Evolutionary conservation across 2,888 invertebrate species (phyloP).

Genomic region (Podabrus alpinus): DNA sequence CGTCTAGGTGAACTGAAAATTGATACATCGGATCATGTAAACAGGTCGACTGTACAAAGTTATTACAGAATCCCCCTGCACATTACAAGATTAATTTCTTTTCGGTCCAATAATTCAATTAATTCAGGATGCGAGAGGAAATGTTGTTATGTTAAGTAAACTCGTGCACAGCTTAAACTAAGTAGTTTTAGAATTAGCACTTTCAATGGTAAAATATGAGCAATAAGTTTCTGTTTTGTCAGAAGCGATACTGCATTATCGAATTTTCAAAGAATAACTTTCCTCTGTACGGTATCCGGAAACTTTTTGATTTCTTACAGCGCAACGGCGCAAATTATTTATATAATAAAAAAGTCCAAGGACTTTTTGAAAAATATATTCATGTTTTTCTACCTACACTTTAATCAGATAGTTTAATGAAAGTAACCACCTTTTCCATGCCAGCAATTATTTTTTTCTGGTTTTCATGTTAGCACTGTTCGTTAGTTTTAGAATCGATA

Average conservation of each 20-base stretch:
- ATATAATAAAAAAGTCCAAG: neutral
- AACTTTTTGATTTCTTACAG: neutral
- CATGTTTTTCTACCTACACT: neutral
- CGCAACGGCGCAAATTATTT: neutral
- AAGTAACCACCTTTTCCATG: neutral
- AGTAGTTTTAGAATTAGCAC: constrained; percentile 52
- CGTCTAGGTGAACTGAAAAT: neutral
- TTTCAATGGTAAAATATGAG: constrained; percentile 18
- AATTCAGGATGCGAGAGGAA: constrained; percentile 53
- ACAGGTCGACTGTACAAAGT: constrained; percentile 41
- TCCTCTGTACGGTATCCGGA: neutral
- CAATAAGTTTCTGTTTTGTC: neutral
- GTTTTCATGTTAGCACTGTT: neutral
- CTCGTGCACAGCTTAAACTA: constrained; percentile 49
- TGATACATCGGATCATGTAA: constrained; percentile 23
- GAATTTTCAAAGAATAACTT: too few species aligned
- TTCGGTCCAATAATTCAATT: constrained; percentile 59
- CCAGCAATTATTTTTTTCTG: neutral
- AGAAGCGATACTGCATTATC: neutral
- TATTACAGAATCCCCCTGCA: constrained; percentile 49
- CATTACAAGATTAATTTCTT: constrained; percentile 59
- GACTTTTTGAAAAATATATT: neutral
- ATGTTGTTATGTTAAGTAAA: constrained; percentile 56
- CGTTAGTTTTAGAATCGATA: neutral
- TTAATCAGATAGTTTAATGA: neutral